Percentiles rank a stretch among this genome's conserved stretches.
Evolutionary conservation across 2,888 invertebrate species (phyloP).

Genomic region (Nymphalis c-album): DNA sequence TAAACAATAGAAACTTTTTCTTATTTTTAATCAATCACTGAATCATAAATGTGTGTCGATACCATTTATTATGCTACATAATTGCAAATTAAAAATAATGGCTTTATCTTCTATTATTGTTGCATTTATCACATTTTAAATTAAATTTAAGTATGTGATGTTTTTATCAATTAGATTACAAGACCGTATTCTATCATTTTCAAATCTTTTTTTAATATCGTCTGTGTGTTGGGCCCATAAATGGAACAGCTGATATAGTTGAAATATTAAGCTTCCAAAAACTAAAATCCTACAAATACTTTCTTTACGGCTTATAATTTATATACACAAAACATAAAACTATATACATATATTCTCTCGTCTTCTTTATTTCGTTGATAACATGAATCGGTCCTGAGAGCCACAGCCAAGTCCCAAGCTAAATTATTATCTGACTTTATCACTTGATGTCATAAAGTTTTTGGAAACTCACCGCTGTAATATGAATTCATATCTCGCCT

Average conservation of each 20-base stretch:
- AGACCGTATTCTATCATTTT: too few species aligned
- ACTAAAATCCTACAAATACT: neutral
- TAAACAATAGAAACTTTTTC: neutral
- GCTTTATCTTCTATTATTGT: too few species aligned
- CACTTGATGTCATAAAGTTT: constrained; percentile 66
- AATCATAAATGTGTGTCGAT: neutral
- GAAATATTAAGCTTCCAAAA: neutral
- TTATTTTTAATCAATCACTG: neutral
- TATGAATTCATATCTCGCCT: constrained; percentile 57
- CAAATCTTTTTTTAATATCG: too few species aligned
- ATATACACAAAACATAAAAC: neutral
- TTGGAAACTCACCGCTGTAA: constrained; percentile 62
- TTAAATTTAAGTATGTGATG: too few species aligned
- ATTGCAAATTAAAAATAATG: too few species aligned
- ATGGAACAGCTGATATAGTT: too few species aligned
- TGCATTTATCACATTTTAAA: too few species aligned
- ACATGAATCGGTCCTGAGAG: constrained; percentile 30
- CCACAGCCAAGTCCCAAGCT: constrained; percentile 35
- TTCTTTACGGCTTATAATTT: neutral
- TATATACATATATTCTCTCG: neutral
- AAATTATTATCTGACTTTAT: constrained; percentile 50
- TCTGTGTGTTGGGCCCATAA: too few species aligned
- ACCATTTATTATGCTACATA: too few species aligned
- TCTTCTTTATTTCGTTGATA: constrained; percentile 22
- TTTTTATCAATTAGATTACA: too few species aligned